These are phyloP conservation scores for Atlantisia rogersi DNA, from an alignment of 2,113 vertebrate species.

Conservation along the genomic window DNA sequence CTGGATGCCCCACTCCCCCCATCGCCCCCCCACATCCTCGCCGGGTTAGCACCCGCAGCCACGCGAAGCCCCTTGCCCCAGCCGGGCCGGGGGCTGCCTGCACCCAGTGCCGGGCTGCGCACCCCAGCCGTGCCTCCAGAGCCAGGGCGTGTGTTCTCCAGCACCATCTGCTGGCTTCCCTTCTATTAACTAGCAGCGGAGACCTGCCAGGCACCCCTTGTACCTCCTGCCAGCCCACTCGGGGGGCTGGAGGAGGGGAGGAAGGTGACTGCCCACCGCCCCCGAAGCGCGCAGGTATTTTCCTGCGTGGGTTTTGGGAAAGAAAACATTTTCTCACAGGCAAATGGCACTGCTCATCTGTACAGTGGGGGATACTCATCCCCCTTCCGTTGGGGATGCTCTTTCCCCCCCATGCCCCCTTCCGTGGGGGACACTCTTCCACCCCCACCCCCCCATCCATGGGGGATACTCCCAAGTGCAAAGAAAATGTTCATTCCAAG, in stretches of 20 bases:
- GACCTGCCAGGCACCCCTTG: not conserved
- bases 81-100: too few species aligned
- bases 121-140: not conserved
- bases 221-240: not conserved
- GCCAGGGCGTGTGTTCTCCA: not conserved
- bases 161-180: slow-evolving; percentile 37
- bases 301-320: not conserved
- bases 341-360: not conserved
- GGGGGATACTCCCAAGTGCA: not conserved
- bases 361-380: not conserved
- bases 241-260: not conserved
- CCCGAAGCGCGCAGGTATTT: not conserved
- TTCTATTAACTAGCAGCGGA: not conserved
- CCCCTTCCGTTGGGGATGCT: not conserved
- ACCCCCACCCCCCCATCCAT: too few species aligned
- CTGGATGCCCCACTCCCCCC: too few species aligned
- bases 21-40: too few species aligned
- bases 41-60: not conserved
- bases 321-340: not conserved
- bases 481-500: not conserved
- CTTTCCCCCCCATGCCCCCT: not conserved
- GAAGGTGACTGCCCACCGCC: not conserved
- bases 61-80: fast-evolving
- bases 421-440: not conserved
- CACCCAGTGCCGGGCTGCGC: too few species aligned